Evolutionary conservation across 2,113 vertebrate species (phyloP).

Genomic region (Carollia perspicillata): DNA sequence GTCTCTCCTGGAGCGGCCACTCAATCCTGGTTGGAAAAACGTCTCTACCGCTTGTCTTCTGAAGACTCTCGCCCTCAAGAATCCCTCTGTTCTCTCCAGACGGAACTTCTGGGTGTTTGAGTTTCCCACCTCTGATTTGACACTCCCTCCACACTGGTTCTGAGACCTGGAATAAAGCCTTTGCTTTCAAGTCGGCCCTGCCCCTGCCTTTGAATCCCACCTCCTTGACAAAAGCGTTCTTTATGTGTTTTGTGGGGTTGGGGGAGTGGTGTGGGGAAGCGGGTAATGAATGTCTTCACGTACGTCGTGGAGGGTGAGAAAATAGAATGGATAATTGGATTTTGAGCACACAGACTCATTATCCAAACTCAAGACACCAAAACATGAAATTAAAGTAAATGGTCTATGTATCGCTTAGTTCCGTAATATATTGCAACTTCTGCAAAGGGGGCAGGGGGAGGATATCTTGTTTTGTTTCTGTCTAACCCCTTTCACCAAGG

Average conservation of each 20-base stretch:
- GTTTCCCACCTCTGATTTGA: conserved; percentile 48
- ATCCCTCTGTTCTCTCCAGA: conserved; percentile 22
- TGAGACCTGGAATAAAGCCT: conserved; percentile 32
- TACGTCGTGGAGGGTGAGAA: conserved; percentile 29
- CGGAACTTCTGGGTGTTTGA: conserved; percentile 34
- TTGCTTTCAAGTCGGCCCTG: conserved; percentile 19
- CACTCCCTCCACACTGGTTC: neutral
- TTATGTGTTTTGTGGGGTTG: conserved; percentile 29
- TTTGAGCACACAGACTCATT: conserved; percentile 62
- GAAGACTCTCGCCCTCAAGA: neutral
- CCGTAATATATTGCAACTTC: conserved; percentile 14
- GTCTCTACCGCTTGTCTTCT: neutral
- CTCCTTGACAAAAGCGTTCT: conserved; percentile 53
- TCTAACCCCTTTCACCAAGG: neutral
- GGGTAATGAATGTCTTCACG: conserved; percentile 46
- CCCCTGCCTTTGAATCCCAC: neutral
- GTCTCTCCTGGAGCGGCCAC: neutral
- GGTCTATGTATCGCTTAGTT: neutral
- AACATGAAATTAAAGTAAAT: conserved; percentile 60
- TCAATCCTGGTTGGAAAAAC: neutral
- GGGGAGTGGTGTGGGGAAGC: conserved; percentile 35
- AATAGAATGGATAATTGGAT: conserved; percentile 68
- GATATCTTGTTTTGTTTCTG: neutral
- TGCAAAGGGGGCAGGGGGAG: neutral
- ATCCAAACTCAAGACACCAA: conserved; percentile 51